phyloP scores from a whole-genome alignment of 2,797 vertebrate genomes.

The Scolopax rusticola region DNA sequence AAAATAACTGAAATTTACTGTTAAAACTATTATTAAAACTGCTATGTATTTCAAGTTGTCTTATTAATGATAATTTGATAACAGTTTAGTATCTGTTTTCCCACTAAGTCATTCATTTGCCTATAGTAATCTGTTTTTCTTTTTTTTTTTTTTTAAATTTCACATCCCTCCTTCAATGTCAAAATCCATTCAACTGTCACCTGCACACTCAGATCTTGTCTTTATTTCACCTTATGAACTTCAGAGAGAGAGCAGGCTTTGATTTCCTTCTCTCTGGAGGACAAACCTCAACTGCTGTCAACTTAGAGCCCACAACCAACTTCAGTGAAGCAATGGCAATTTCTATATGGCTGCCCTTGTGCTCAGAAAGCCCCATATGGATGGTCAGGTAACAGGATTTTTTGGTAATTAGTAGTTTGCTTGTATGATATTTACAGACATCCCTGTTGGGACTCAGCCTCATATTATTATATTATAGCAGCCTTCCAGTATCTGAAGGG shows the following conservation, averaged over 20 bases:
- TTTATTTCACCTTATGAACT: not conserved
- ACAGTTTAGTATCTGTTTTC: not conserved
- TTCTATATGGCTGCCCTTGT: accelerated
- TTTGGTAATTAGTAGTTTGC: not conserved
- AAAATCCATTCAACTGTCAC: not conserved
- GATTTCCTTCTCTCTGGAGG: not conserved
- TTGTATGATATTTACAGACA: not conserved
- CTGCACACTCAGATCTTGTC: not conserved
- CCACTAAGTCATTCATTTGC: not conserved
- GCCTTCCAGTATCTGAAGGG: no score
- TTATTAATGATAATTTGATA: not conserved
- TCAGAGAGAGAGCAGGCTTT: not conserved
- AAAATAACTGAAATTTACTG: not conserved
- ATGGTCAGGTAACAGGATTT: not conserved
- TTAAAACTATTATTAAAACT: not conserved
- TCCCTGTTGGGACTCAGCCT: not conserved
- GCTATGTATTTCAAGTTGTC: not conserved
- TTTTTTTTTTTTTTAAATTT: not conserved
- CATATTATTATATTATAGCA: no score
- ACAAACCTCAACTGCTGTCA: not conserved
- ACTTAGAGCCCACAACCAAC: not conserved
- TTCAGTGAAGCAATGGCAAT: accelerated
- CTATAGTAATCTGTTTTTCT: not conserved
- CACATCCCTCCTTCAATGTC: not conserved
- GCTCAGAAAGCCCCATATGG: not conserved